These are phyloP conservation scores for Acridotheres tristis DNA, from an alignment of 2,797 vertebrate species.

Conservation along the genomic window DNA sequence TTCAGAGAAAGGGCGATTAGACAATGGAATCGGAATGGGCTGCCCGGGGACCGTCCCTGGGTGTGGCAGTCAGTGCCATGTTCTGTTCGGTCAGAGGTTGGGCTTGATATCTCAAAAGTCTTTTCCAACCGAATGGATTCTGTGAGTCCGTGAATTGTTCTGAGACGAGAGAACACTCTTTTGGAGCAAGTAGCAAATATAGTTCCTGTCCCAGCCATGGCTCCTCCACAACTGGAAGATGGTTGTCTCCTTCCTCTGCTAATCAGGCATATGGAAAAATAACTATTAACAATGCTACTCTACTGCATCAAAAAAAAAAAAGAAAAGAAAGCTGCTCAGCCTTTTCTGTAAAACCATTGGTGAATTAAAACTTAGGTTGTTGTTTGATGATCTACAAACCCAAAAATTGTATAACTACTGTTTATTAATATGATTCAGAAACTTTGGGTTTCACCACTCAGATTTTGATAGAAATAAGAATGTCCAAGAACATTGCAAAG, in stretches of 20 bases:
- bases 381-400: neutral
- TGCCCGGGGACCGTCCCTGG: neutral
- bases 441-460: neutral
- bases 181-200: neutral
- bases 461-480: neutral
- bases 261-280: neutral
- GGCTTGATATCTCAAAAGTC: neutral
- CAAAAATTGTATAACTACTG: neutral
- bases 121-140: neutral
- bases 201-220: neutral
- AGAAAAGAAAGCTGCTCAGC: neutral
- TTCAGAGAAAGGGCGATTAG: fast-evolving
- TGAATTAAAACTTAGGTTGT: neutral
- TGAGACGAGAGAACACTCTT: neutral
- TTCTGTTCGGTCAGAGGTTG: neutral
- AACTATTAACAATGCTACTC: neutral
- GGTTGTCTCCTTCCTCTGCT: neutral
- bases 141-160: neutral
- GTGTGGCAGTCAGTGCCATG: fast-evolving
- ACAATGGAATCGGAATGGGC: no score
- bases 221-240: fast-evolving
- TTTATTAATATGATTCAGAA: neutral
- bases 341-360: neutral
- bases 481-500: neutral
- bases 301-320: neutral